These are phyloP conservation scores for Ciconia maguari DNA, from an alignment of 2,113 vertebrate species.

Conservation along the genomic window DNA sequence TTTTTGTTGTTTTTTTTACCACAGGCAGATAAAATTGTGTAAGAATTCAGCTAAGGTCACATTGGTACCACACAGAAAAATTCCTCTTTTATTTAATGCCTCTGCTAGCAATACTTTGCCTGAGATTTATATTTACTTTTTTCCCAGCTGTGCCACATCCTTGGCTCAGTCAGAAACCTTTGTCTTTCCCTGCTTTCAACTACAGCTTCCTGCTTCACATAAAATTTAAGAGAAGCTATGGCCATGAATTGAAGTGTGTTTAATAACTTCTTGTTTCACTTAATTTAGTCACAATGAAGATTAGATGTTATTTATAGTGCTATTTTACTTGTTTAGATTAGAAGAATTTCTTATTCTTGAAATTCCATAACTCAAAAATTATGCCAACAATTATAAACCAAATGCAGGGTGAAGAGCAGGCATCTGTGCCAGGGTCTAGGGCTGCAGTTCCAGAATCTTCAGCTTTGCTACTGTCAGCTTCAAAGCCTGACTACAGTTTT, in stretches of 20 bases:
- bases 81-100: not conserved
- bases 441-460: conserved; percentile 43
- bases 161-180: conserved; percentile 53
- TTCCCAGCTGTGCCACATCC: conserved; percentile 55
- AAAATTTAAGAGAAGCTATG: conserved; percentile 37
- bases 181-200: conserved; percentile 57
- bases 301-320: conserved; percentile 59
- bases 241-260: conserved; percentile 44
- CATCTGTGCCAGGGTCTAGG: not conserved
- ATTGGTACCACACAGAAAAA: conserved; percentile 7
- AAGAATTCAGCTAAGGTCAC: not conserved
- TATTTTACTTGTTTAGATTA: conserved; percentile 53
- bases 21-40: not conserved
- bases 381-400: conserved; percentile 1
- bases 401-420: not conserved
- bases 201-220: conserved; percentile 56
- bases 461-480: conserved; percentile 51
- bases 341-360: conserved; percentile 42
- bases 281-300: conserved; percentile 71
- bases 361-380: conserved; percentile 42
- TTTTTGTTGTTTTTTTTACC: not conserved
- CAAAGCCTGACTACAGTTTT: conserved; percentile 47
- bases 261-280: conserved; percentile 37
- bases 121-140: conserved; percentile 48
- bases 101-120: not conserved